Percentiles rank a stretch among this genome's conserved stretches.
Conservation (phyloP, 2,888 invertebrate genomes). For the Octonoba sinensis region DNA sequence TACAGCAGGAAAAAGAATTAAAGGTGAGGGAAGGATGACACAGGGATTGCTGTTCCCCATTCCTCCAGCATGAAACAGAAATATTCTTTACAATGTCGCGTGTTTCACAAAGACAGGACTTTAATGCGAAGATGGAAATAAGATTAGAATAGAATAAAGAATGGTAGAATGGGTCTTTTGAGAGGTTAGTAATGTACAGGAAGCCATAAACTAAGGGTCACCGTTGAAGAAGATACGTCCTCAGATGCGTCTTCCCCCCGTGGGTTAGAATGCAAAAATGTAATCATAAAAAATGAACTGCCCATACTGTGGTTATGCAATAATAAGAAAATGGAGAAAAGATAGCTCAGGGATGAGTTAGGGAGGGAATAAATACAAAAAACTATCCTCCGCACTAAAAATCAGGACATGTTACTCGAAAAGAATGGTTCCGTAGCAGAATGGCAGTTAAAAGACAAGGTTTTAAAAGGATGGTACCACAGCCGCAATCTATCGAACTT, state of each 20-base stretch:
- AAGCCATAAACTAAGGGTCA: conserved; percentile 56
- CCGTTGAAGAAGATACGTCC: conserved; percentile 55
- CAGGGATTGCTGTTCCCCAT: conserved; percentile 8
- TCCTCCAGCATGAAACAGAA: conserved; percentile 1
- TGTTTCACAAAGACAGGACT: conserved; percentile 58
- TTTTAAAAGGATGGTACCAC: conserved; percentile 17
- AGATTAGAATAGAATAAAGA: conserved; percentile 49
- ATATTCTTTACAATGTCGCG: conserved; percentile 54
- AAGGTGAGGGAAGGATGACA: conserved; percentile 50
- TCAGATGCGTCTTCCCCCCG: conserved; percentile 14
- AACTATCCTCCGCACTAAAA: conserved; percentile 10
- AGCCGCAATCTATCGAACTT: conserved; percentile 6
- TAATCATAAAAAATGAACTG: conserved; percentile 20
- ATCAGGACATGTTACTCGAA: conserved; percentile 15
- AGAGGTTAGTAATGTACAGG: conserved; percentile 54
- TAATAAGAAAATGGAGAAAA: conserved; percentile 33
- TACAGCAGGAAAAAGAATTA: conserved; percentile 43
- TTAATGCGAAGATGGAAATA: conserved; percentile 57
- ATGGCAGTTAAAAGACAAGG: conserved; percentile 27
- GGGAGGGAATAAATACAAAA: conserved; percentile 14
- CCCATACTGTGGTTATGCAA: conserved; percentile 51
- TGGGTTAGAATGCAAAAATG: conserved; percentile 19
- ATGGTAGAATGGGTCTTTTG: conserved; percentile 31
- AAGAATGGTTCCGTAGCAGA: conserved; percentile 22
- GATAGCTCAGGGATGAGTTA: conserved; percentile 38